A percentile compares a stretch with the other conserved stretches of the same genome.
phyloP scores from a whole-genome alignment of 37 sponge, comb jelly and placozoan species.

The Halisarca cf. caerulea region DNA sequence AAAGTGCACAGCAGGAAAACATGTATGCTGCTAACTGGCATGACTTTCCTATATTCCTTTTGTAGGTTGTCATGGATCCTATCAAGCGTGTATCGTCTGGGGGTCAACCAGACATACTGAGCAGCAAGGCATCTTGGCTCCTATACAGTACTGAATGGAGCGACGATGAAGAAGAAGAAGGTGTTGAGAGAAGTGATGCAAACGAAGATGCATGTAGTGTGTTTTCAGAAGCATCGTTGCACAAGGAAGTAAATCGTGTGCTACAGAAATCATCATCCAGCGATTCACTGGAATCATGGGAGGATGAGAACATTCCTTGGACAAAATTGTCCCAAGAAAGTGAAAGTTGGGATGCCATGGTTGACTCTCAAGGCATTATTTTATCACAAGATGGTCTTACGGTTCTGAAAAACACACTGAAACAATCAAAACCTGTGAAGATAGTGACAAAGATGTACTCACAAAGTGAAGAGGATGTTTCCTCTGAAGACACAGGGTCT shows the following conservation, averaged over 20 bases:
- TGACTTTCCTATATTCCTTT: too few relatives aligned
- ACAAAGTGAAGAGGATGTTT: neutral
- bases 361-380: slow-evolving; percentile 9
- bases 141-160: slow-evolving; percentile 22
- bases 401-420: neutral
- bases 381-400: slow-evolving; percentile 21
- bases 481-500: slow-evolving; percentile 16
- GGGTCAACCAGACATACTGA: neutral
- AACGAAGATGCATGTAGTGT: slow-evolving; percentile 4
- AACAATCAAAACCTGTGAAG: neutral
- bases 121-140: neutral
- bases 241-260: neutral
- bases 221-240: slow-evolving; percentile 1
- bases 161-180: slow-evolving; percentile 12
- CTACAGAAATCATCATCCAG: neutral
- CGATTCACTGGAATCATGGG: slow-evolving; percentile 8
- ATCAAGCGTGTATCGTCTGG: too few relatives aligned
- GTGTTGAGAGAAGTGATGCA: neutral
- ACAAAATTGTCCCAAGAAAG: neutral
- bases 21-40: too few relatives aligned
- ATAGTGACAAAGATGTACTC: neutral
- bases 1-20: too few relatives aligned
- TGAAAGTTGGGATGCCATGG: slow-evolving; percentile 29
- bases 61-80: too few relatives aligned
- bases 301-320: neutral